A percentile compares a stretch with the other conserved stretches of the same genome.
Evolutionary conservation across 2,888 invertebrate genomes (phyloP).

Genomic region (Drosophila monieri): DNA sequence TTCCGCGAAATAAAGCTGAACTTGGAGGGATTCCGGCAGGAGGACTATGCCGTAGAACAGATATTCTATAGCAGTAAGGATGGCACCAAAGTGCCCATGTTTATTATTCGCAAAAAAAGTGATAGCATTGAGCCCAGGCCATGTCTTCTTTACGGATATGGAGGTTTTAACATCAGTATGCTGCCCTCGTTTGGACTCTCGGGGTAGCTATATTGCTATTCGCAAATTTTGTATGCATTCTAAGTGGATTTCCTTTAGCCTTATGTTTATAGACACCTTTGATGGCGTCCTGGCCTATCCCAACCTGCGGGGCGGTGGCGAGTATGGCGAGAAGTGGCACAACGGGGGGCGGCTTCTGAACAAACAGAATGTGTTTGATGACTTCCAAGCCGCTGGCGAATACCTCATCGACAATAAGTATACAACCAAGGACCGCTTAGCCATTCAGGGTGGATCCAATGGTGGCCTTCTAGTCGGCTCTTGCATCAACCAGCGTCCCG

Average conservation of each 20-base stretch:
- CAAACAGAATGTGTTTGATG: conserved; percentile 99
- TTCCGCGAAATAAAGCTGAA: conserved; percentile 92
- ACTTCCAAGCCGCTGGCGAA: conserved; percentile 96
- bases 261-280: conserved; percentile 95
- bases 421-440: conserved; percentile 89
- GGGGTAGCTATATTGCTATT: conserved; percentile 82
- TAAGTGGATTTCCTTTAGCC: conserved; percentile 30
- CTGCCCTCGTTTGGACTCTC: conserved; percentile 95
- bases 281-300: conserved; percentile 95
- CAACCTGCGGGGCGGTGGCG: conserved; percentile 98
- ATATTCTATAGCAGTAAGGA: conserved; percentile 97
- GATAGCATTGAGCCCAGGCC: conserved; percentile 86
- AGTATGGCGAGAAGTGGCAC: conserved; percentile 99
- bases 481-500: conserved; percentile 97
- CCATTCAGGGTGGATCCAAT: conserved; percentile 98
- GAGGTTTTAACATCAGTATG: conserved; percentile 97
- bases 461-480: conserved; percentile 98
- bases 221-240: no score
- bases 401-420: conserved; percentile 93
- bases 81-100: conserved; percentile 97
- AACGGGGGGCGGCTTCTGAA: conserved; percentile 94
- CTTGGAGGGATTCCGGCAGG: conserved; percentile 91
- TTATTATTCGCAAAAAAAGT: conserved; percentile 91
- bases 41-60: conserved; percentile 92
- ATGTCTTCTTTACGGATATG: conserved; percentile 96